These are phyloP conservation scores for Heteractis magnifica DNA, from an alignment of 92 coral and sea anemone genomes.

Conservation along the genomic window DNA sequence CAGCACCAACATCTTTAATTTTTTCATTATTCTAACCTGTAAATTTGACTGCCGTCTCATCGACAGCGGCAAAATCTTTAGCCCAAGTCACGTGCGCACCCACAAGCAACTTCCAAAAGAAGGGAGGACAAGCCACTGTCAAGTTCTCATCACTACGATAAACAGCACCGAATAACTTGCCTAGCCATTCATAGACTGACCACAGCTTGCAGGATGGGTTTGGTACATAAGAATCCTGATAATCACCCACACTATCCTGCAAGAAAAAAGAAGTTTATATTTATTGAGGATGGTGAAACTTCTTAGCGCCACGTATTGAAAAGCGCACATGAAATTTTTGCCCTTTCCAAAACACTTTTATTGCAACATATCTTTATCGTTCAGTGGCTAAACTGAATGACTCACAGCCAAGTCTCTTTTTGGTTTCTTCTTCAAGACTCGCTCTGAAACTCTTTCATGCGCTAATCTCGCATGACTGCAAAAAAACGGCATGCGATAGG, in stretches of 20 bases:
- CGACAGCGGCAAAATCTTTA: conserved; percentile 78
- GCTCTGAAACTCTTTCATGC: no score
- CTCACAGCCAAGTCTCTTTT: no score
- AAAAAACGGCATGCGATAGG: no score
- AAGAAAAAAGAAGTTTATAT: not conserved
- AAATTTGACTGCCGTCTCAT: conserved; percentile 78
- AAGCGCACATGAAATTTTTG: no score
- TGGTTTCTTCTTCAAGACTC: no score
- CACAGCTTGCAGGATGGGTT: conserved; percentile 75
- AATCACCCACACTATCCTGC: conserved; percentile 85
- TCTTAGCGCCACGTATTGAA: no score
- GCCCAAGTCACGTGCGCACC: conserved; percentile 99
- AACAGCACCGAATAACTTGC: conserved; percentile 87
- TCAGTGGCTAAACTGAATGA: no score
- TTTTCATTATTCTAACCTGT: conserved; percentile 54
- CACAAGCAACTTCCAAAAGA: conserved; percentile 91
- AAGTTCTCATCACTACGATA: conserved; percentile 97
- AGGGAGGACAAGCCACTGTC: conserved; percentile 85
- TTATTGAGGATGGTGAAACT: no score
- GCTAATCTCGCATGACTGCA: no score
- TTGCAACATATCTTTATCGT: no score
- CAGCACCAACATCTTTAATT: not conserved
- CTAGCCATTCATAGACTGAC: conserved; percentile 72
- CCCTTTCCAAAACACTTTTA: no score
- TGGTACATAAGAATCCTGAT: conserved; percentile 84